Conservation (phyloP, 2,888 invertebrate genomes). For the Sinohyriopsis cumingii region DNA sequence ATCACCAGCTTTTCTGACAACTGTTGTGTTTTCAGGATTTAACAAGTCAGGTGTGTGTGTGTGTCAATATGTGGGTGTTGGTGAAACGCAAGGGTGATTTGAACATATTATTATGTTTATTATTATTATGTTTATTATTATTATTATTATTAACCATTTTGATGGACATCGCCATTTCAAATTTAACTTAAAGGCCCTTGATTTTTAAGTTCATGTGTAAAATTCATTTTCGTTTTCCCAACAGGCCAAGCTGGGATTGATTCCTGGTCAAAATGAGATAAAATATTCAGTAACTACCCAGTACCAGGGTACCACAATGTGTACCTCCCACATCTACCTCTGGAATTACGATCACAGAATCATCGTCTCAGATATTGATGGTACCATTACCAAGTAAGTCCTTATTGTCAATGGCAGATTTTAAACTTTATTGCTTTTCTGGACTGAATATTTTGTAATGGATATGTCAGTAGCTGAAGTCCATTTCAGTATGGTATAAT, state of each 20-base stretch:
- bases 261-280: conserved; percentile 95
- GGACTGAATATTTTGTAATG: not conserved
- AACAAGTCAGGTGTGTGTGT: no score
- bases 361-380: conserved; percentile 99
- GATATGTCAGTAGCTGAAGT: not conserved
- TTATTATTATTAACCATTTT: no score
- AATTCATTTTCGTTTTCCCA: not conserved
- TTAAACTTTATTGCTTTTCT: not conserved
- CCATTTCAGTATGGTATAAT: not conserved
- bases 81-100: no score
- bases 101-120: no score
- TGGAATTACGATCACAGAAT: conserved; percentile 98
- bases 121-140: no score
- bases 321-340: conserved; percentile 96
- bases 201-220: not conserved
- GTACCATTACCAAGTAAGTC: conserved; percentile 93
- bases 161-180: no score
- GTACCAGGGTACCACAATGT: conserved; percentile 97
- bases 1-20: no score
- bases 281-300: conserved; percentile 98
- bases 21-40: no score
- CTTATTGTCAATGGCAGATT: not conserved
- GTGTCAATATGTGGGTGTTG: no score
- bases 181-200: not conserved
- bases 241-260: conserved; percentile 82